phyloP scores from a whole-genome alignment of 2,888 invertebrate genomes.

The Gastrophysa polygoni region DNA sequence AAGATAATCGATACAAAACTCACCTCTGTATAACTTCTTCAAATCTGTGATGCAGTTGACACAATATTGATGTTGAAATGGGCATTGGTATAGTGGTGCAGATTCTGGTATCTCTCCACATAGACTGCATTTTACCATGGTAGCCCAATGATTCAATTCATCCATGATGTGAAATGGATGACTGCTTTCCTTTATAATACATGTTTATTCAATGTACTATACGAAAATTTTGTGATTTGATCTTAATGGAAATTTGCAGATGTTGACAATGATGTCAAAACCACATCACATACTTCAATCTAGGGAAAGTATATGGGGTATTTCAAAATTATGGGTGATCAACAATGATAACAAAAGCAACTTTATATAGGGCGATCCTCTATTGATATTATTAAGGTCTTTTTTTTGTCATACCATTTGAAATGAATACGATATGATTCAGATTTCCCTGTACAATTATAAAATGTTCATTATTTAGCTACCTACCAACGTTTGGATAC shows the following conservation, averaged over 20 bases:
- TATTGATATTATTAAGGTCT: no score
- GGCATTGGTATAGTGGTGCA: conserved; percentile 51
- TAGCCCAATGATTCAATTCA: conserved; percentile 35
- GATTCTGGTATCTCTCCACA: conserved; percentile 50
- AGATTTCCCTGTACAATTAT: no score
- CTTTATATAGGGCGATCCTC: no score
- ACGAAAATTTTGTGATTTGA: conserved; percentile 38
- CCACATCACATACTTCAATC: not conserved
- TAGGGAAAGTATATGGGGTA: not conserved
- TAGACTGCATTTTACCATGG: conserved; percentile 44
- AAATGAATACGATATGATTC: no score
- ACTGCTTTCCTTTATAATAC: conserved; percentile 25
- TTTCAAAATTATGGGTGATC: no score
- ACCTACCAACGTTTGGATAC: no score
- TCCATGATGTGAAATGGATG: conserved; percentile 34
- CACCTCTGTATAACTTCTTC: conserved; percentile 44
- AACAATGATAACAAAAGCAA: no score
- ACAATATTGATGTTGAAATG: conserved; percentile 50
- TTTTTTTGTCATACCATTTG: no score
- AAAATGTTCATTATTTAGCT: no score
- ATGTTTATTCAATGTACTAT: conserved; percentile 33
- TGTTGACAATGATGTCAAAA: conserved; percentile 3
- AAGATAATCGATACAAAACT: not conserved
- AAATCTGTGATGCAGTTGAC: conserved; percentile 47
- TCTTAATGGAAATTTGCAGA: conserved; percentile 17